These are phyloP conservation scores for Tanaodytes sp. DNA, from an alignment of 2,888 invertebrate genomes.

Conservation along the genomic window DNA sequence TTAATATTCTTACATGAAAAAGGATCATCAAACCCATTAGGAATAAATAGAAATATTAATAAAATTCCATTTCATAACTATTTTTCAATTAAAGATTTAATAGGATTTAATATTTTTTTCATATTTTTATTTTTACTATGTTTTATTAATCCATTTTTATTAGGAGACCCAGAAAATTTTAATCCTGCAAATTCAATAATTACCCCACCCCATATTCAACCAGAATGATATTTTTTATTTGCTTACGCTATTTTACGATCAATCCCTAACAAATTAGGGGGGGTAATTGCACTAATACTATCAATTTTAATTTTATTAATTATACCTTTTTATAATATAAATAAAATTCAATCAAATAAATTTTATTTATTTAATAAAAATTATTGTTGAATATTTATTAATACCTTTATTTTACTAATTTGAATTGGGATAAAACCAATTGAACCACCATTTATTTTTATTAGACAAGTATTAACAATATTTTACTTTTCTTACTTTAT, in stretches of 20 bases:
- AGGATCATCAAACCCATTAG: constrained; percentile 81
- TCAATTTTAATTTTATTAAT: constrained; percentile 81
- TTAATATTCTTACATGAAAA: constrained; percentile 80
- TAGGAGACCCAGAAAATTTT: constrained; percentile 84
- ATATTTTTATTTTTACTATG: constrained; percentile 74
- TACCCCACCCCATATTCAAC: constrained; percentile 85
- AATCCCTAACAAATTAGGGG: constrained; percentile 86
- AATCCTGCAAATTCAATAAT: constrained; percentile 80
- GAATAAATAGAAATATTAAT: constrained; percentile 78
- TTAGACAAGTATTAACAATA: constrained; percentile 77
- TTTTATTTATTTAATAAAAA: constrained; percentile 77
- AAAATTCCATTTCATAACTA: constrained; percentile 82
- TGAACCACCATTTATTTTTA: constrained; percentile 78
- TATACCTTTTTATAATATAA: constrained; percentile 76
- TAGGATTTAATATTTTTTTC: constrained; percentile 77
- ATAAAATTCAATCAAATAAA: constrained; percentile 68
- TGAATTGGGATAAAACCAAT: constrained; percentile 83
- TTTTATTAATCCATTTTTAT: constrained; percentile 75
- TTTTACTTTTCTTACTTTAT: constrained; percentile 53
- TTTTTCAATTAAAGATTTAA: constrained; percentile 79
- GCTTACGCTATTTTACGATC: constrained; percentile 87
- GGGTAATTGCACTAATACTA: constrained; percentile 79
- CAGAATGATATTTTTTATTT: constrained; percentile 89
- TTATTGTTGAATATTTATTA: constrained; percentile 77
- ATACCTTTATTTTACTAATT: constrained; percentile 78